Evolutionary conservation across 2,797 vertebrate genomes (phyloP).

Genomic region (Peromyscus aztecus): DNA sequence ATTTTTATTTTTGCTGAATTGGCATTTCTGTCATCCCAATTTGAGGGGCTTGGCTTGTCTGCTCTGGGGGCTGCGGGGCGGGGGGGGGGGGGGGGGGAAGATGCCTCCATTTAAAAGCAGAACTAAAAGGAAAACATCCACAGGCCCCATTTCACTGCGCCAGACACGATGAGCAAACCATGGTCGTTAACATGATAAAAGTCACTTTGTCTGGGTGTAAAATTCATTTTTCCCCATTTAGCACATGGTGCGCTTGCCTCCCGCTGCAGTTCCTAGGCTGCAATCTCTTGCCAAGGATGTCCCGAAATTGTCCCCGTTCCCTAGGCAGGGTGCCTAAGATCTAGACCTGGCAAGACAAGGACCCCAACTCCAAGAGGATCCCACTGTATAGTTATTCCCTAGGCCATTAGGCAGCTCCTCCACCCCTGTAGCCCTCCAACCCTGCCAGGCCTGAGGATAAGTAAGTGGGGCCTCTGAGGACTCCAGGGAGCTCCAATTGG

Average conservation of each 20-base stretch:
- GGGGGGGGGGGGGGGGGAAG: not conserved
- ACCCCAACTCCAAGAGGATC: not conserved
- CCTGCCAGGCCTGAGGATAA: not conserved
- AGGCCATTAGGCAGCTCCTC: not conserved
- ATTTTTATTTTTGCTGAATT: slow-evolving; percentile 77
- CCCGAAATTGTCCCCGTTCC: slow-evolving; percentile 52
- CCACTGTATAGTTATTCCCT: not conserved
- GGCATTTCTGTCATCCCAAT: slow-evolving; percentile 75
- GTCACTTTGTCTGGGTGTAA: slow-evolving; percentile 86
- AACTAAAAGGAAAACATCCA: slow-evolving; percentile 80
- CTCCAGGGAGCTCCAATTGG: not conserved
- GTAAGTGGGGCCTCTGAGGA: not conserved
- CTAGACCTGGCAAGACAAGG: not conserved
- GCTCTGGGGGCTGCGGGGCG: not conserved
- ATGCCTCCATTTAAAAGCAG: slow-evolving; percentile 80
- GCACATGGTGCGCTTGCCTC: slow-evolving; percentile 84
- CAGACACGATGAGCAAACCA: slow-evolving; percentile 83
- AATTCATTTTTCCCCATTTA: slow-evolving; percentile 86
- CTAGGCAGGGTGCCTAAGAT: slow-evolving; percentile 23
- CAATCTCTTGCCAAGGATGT: slow-evolving; percentile 54
- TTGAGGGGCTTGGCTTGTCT: slow-evolving; percentile 79
- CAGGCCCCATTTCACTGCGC: slow-evolving; percentile 79
- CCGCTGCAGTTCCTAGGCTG: slow-evolving; percentile 68
- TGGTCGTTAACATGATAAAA: slow-evolving; percentile 87
- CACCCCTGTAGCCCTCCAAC: not conserved